Base-by-base conservation (phyloP, 2,888 invertebrate species). In the Synanthedon formicaeformis region DNA sequence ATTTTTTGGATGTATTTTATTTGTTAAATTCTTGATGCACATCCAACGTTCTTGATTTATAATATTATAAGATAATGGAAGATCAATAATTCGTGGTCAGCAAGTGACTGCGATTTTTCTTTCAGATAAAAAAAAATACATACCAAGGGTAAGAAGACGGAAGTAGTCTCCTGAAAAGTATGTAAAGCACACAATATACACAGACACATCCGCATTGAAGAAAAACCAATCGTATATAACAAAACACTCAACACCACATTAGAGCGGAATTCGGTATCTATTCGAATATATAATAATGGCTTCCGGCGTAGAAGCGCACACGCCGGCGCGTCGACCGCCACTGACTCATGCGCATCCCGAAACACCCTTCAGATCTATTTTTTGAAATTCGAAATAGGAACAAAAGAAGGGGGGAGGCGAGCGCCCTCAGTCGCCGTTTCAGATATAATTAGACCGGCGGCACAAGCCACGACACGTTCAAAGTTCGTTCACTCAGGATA, bases 331-430 rank as follows among this genome's bases (percentile, higher is more conserved):
- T 71, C 61, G 70, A 66, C 74, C 81, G 75, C 72, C 78, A 85
- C 86, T 86, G 86, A 86, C 75, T 85, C 86, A 85, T 65, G 70
- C 79, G 69, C 81, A 76, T 78, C 78, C 73, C 67, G 72, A 75
- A 78, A 78, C 81, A 81, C 82, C 81, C 81, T 78, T 71, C 78
- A 62, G 66, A 73, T 81, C 82, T 82, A 82, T 78, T 77, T 78
- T 85, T 84, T 77, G 85, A 84, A 78, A 69, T 78, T 76, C 75
- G 73, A 79, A 85, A 86, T 79, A 85, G 80, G 81, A 87, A 86
- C 85, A 86, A 87, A 86, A 85, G 83, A 79, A 85, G 81, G 71
- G 79, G 81, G 83, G 81, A 81, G 78, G 65, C 79, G 75, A 73
- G 78, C 81, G 83, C 85, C 85, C 83, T 81, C 81, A 66, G 75